Evolutionary conservation across 2,888 invertebrate species (phyloP).

Genomic region (Mystacides longicornis): DNA sequence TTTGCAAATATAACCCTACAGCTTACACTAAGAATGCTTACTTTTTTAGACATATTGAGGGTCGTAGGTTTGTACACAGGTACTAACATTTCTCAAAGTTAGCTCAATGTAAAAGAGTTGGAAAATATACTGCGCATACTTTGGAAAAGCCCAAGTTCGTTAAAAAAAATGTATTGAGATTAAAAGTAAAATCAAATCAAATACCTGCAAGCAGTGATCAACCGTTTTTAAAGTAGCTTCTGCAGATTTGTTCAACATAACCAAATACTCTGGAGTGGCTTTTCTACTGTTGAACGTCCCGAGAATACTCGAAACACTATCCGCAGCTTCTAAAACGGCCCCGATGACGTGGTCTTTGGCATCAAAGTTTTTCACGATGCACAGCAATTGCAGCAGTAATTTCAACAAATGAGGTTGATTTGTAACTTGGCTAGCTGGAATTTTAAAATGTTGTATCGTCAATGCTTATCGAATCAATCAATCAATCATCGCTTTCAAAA

Average conservation of each 20-base stretch:
- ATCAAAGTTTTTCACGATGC: constrained; percentile 5
- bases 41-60: too few species aligned
- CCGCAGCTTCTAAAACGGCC: constrained; percentile 8
- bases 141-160: too few species aligned
- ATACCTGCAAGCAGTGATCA: neutral
- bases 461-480: too few species aligned
- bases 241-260: constrained; percentile 4
- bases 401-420: constrained; percentile 8
- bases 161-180: neutral
- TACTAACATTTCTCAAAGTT: too few species aligned
- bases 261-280: constrained; percentile 7
- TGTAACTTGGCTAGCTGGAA: constrained; percentile 15
- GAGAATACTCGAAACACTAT: constrained; percentile 4
- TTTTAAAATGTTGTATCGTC: too few species aligned
- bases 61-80: too few species aligned
- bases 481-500: neutral
- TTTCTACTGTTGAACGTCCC: constrained; percentile 9
- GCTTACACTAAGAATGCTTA: too few species aligned
- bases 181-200: neutral
- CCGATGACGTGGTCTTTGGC: neutral
- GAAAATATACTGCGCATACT: too few species aligned
- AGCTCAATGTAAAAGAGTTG: too few species aligned
- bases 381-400: constrained; percentile 5
- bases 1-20: too few species aligned
- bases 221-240: constrained; percentile 4